Evolutionary conservation across 2,797 vertebrate species (phyloP).

Genomic region (Malurus leucopterus): DNA sequence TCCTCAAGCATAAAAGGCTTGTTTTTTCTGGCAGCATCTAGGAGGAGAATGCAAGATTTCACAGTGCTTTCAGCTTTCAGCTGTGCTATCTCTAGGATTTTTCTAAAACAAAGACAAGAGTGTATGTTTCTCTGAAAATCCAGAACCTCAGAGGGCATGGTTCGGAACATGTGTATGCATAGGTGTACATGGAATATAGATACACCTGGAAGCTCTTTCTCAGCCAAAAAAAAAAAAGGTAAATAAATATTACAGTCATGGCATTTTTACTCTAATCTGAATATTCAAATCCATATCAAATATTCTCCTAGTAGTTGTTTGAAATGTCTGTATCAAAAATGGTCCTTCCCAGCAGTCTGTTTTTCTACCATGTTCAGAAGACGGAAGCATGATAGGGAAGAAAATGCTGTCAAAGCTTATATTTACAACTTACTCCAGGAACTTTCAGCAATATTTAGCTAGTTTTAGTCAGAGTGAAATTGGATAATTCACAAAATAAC

Average conservation of each 20-base stretch:
- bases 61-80: constrained; percentile 26
- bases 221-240: background rate
- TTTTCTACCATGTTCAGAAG: background rate
- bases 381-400: background rate
- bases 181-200: background rate
- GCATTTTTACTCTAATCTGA: background rate
- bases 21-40: constrained; percentile 48
- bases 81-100: constrained; percentile 36
- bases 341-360: background rate
- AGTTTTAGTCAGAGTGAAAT: background rate
- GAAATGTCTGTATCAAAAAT: background rate
- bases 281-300: background rate
- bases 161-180: background rate
- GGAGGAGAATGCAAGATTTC: constrained; percentile 7
- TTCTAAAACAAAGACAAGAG: background rate
- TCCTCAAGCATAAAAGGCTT: constrained; percentile 33
- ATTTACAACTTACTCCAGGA: background rate
- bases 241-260: background rate
- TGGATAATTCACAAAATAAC: background rate
- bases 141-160: background rate
- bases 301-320: background rate
- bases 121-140: background rate
- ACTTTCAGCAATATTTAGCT: background rate
- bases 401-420: background rate
- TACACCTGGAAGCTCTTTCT: background rate